Conservation (phyloP, 2,113 vertebrate genomes). For the Emydocephalus ijimae region DNA sequence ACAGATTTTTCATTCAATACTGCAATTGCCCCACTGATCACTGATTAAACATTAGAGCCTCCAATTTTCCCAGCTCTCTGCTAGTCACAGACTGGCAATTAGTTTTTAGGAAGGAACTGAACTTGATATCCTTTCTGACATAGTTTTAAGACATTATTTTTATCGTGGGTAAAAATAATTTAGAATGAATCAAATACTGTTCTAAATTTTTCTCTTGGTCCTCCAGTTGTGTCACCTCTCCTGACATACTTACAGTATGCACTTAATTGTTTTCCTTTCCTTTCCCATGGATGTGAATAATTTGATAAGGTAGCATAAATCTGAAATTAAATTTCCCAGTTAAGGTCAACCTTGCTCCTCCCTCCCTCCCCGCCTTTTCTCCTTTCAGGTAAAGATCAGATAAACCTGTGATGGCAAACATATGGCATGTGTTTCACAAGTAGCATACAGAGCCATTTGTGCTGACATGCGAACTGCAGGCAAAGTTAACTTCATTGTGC, state of each 20-base stretch:
- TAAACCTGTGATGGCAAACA: too few relatives aligned
- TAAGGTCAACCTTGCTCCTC: not conserved
- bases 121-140: not conserved
- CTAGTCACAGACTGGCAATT: not conserved
- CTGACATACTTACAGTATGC: not conserved
- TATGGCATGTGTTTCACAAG: too few relatives aligned
- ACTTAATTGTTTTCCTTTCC: not conserved
- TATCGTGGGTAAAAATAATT: not conserved
- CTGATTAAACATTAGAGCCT: not conserved
- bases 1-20: not conserved
- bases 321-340: not conserved
- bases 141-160: not conserved
- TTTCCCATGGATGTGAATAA: not conserved
- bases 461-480: too few relatives aligned
- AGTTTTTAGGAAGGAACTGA: not conserved
- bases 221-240: not conserved
- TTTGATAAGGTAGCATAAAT: not conserved
- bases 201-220: not conserved
- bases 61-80: not conserved
- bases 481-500: too few relatives aligned
- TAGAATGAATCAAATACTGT: not conserved
- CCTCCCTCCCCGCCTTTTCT: not conserved
- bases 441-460: too few relatives aligned
- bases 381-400: not conserved
- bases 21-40: not conserved